phyloP scores from a whole-genome alignment of 2,888 invertebrate genomes.

The Tachina fera region DNA sequence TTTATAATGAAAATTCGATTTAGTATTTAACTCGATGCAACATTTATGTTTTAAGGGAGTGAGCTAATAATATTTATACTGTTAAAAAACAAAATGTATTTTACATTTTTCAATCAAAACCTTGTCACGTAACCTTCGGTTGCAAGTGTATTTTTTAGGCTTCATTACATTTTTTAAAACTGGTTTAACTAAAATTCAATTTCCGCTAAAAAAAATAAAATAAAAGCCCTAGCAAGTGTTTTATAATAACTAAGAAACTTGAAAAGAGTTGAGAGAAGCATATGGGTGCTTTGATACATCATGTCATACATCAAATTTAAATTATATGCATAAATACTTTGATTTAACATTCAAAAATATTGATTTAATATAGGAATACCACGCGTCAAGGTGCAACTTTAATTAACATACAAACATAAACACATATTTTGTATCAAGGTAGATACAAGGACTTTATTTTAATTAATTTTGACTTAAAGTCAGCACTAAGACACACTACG shows the following conservation, averaged over 20 bases:
- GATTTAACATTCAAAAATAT: neutral
- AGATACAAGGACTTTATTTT: neutral
- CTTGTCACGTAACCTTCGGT: neutral
- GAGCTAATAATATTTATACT: too few relatives aligned
- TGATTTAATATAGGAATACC: neutral
- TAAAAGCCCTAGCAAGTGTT: neutral
- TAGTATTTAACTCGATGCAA: too few relatives aligned
- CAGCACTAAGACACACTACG: too few relatives aligned
- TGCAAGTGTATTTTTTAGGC: neutral
- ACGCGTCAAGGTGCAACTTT: neutral
- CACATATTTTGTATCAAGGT: neutral
- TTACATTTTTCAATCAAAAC: too few relatives aligned
- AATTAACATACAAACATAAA: neutral
- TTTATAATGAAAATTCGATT: too few relatives aligned
- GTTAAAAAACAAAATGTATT: too few relatives aligned
- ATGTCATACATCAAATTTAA: neutral
- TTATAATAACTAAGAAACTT: too few relatives aligned
- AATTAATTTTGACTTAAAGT: neutral
- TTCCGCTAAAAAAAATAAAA: neutral
- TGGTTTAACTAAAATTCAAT: neutral
- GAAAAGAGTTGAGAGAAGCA: neutral
- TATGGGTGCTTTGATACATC: neutral
- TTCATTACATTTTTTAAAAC: neutral
- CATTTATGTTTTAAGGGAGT: too few relatives aligned
- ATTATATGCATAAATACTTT: neutral